These are phyloP conservation scores for Andrena dorsata DNA, from an alignment of 2,888 invertebrate species.

Conservation along the genomic window DNA sequence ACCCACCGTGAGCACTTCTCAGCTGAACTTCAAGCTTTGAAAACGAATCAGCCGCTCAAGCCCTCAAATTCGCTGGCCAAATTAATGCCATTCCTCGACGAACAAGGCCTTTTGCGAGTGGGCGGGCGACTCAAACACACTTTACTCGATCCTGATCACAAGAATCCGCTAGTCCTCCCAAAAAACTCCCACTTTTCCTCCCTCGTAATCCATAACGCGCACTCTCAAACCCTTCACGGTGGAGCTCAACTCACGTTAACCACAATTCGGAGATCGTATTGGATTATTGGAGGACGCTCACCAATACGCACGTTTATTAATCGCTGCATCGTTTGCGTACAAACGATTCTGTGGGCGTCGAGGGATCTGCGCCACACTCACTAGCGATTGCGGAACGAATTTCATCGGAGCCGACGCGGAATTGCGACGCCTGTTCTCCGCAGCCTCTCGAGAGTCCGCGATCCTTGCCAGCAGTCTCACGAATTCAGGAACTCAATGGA, in stretches of 20 bases:
- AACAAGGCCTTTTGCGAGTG: no score
- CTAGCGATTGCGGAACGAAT: constrained; percentile 48
- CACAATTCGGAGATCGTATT: background rate
- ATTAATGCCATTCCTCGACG: no score
- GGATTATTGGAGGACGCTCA: background rate
- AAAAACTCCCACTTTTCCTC: background rate
- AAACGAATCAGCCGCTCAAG: no score
- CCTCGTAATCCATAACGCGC: background rate
- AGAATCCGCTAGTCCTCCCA: background rate
- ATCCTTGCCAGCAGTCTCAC: background rate
- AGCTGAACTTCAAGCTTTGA: no score
- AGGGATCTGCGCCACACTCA: constrained; percentile 28
- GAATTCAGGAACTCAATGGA: background rate
- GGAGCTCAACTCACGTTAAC: background rate
- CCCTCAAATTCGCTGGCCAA: no score
- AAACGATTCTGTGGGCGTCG: constrained; percentile 39
- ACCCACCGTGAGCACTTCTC: no score
- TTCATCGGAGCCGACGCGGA: constrained; percentile 31
- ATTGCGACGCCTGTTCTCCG: background rate
- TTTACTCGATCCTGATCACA: background rate
- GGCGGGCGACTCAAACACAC: background rate
- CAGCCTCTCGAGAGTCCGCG: background rate
- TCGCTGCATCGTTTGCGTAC: background rate
- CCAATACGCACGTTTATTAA: background rate
- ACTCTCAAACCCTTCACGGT: background rate